Evolutionary conservation across 2,113 vertebrate genomes (phyloP).

Genomic region (Sylvia atricapilla): DNA sequence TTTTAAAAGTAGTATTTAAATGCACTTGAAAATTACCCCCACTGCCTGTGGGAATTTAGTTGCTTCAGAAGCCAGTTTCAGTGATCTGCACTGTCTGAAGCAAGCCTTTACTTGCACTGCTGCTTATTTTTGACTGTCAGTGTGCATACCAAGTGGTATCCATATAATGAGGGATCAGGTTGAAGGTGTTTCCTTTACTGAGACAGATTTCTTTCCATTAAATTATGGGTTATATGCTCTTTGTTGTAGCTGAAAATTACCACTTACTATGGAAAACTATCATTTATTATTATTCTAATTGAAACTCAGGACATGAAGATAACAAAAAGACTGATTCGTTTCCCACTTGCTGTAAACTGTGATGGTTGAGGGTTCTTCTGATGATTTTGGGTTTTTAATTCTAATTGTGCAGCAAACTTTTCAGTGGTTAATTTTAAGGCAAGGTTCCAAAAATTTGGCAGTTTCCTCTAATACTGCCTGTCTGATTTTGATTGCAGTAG

Average conservation of each 20-base stretch:
- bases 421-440: not conserved
- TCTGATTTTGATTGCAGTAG: not conserved
- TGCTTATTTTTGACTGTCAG: not conserved
- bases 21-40: not conserved
- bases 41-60: not conserved
- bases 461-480: not conserved
- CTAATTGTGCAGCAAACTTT: not conserved
- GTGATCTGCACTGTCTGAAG: not conserved
- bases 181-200: not conserved
- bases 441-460: not conserved
- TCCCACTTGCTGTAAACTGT: not conserved
- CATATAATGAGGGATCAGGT: not conserved
- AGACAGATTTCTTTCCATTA: not conserved
- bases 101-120: constrained; percentile 2
- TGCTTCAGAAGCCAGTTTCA: not conserved
- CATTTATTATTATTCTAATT: not conserved
- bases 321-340: not conserved
- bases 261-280: not conserved
- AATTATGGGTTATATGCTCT: not conserved
- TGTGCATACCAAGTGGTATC: not conserved
- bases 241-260: not conserved
- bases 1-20: not conserved
- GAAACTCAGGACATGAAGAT: not conserved
- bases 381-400: not conserved
- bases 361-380: not conserved